Evolutionary conservation across 2,113 vertebrate genomes (phyloP), one percentile per base, ranked within the genome.

Genomic region (Calonectris borealis): DNA sequence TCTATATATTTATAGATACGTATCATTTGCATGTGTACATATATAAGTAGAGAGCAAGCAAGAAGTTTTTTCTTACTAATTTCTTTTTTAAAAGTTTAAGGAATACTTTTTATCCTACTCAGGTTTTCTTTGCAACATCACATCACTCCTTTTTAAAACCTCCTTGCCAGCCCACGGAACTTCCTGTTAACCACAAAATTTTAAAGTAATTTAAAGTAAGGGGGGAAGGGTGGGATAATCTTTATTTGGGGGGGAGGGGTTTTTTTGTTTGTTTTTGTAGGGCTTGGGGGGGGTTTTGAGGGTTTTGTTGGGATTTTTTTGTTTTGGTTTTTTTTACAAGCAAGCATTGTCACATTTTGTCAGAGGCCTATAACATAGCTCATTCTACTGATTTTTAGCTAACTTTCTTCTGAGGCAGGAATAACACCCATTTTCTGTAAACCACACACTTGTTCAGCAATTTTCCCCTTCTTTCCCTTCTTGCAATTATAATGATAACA

Each of bases 201-300:
- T 83, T 20, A 78, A 89, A 92, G 17, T 34, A 76, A 58, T 13
- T 46, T 34, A 48, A 88, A 73, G 13, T 48, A 52, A 78, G 52
- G 8, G 7, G 7, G 3, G 7, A 26, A 18, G 7, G 1, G 3
- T 2, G 3, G 16, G 2, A 14, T 80, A 57, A 44, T 17, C 4
- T 65, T 90, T 70, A 34, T 42, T 16, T n/a, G 31, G 11, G 22
- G 4, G 22, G 1, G 20, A 5, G 1, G 2, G 17, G 5, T 29
- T 16, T 26, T 52, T 52, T 60, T 58, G 34, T 8, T 3, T 40
- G 38, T 40, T 9, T 24, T 55, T 48, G 54, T 34, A 55, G 9
- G 48, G 5, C 5, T 54, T 48, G 19, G 9, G 9, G 11, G n/a
- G 24, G 22, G 36, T 36, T 61, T 36, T 61, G 44, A 40, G 11